A percentile compares a stretch with the other conserved stretches of the same genome.
These are phyloP conservation scores for Cosmorhoe ocellata DNA, from an alignment of 2,888 invertebrate species.

Conservation along the genomic window DNA sequence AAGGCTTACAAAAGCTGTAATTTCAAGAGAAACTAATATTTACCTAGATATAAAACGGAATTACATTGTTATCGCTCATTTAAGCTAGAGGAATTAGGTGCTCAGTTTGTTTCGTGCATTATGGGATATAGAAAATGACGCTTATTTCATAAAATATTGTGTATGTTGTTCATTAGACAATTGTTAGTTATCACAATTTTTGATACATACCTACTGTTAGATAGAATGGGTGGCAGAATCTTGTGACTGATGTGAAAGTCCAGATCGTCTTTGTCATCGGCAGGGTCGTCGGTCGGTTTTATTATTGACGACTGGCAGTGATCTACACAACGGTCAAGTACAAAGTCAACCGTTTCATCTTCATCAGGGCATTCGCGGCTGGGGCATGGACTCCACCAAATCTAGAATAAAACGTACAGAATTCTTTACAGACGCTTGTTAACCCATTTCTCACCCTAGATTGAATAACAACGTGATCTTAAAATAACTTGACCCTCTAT, in stretches of 20 bases:
- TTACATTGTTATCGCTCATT: constrained; percentile 42
- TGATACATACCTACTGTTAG: constrained; percentile 62
- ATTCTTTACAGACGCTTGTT: neutral
- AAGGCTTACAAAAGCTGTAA: constrained; percentile 42
- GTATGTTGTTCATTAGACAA: neutral
- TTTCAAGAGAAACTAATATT: constrained; percentile 37
- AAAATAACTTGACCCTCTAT: constrained; percentile 13
- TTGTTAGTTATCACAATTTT: neutral
- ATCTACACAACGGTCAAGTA: constrained; percentile 87
- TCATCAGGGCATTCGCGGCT: constrained; percentile 90
- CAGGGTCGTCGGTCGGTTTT: constrained; percentile 63
- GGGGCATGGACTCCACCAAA: constrained; percentile 93
- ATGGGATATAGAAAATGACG: constrained; percentile 5
- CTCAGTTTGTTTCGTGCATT: constrained; percentile 15
- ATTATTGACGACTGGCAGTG: constrained; percentile 84
- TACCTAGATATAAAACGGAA: constrained; percentile 34
- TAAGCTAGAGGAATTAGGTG: constrained; percentile 39
- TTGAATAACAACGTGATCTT: neutral
- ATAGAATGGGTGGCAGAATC: constrained; percentile 66
- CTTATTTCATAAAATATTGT: neutral
- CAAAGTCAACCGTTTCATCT: constrained; percentile 87
- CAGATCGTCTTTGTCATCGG: constrained; percentile 77
- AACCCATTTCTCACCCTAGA: neutral
- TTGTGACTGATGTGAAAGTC: constrained; percentile 80
- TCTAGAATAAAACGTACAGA: constrained; percentile 61